Base-by-base conservation (phyloP, 1,140 invertebrate species). In the Bicyclus anynana region DNA sequence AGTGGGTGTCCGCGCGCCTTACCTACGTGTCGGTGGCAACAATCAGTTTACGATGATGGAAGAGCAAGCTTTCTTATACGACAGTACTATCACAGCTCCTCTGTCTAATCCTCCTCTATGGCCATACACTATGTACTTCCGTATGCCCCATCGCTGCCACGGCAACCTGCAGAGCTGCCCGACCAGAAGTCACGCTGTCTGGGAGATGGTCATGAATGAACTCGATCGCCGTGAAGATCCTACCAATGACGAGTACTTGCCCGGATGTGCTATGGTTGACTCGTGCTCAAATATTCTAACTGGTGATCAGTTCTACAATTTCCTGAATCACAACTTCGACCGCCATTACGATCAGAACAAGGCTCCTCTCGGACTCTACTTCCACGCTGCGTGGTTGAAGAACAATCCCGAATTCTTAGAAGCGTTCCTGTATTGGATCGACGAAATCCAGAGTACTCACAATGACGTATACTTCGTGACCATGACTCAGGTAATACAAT, bases 191-290 rank as follows among this genome's bases (percentile, higher is more conserved):
- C 97, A 98, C 80, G 96, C 97, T 18, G 96, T 98, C 9, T 98
- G 97, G 97, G 97, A 98, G 89, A 97, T 98, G 95, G 96, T 98
- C n/a, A 96, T 98, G 94, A 98, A 98, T 80, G 97, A 98, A 81
- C 87, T 98, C 68, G 97, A 98, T 89, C 92, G 96, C 59, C 92
- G 97, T 59, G 97, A 98, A 84, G 96, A 98, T 79, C 96, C 96
- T 0, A 93, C 91, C 61, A 96, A 96, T 73, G 96, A 98, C 75
- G 97, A 98, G 81, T 95, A 96, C 69, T 89, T 98, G 2, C 95
- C 96, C 2, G 97, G 97, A 38, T 99, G 97, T 74, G 96, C 96
- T 65, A 98, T 98, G 97, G 96, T 98, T 1, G 97, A 99, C 84
- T 97, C 96, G 17, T 99, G 97, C 90, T 97, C 96, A 54, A 98